Evolutionary conservation across 2,113 vertebrate genomes (phyloP), one percentile per base, ranked within the genome.

Genomic region (Porphyrio hochstetteri): DNA sequence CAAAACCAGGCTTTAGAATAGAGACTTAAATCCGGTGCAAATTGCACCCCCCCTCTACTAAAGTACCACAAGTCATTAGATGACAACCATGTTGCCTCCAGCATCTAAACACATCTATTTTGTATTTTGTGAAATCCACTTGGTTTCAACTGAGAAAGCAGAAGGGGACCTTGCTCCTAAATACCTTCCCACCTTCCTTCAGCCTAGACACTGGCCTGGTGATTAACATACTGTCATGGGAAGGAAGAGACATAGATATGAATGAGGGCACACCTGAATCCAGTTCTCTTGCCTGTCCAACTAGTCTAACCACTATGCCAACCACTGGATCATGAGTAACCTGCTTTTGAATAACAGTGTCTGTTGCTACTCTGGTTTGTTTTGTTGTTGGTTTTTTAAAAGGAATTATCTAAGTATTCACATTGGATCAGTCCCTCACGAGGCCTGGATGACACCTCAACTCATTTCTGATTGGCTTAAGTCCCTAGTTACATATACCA

Each of bases 141-240:
- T 59, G 7, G 33, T 56, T 86, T 64, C 61, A 60, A 16, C 27
- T n/a, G 50, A 83, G 25, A 52, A 64, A 60, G 42, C 4, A 17
- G 36, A 78, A 67, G 16, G 28, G 35, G 35, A 76, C 23, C 71
- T 83, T 56, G 14, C 24, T 53, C 35, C 5, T 6, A 70, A 57
- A 40, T 60, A 56, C 28, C 29, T 63, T 93, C 57, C 82, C 80
- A 78, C 72, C 33, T 71, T 84, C 44, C 46, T 92, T 25, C 65
- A 82, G 77, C 65, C 48, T 68, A 85, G 71, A 93, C 46, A 70
- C 33, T 31, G 42, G 53, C 35, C 20, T 79, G 9, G 48, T 79
- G 48, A 95, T 95, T 93, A 95, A 71, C 81, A 91, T 56, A 53
- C 3, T 35, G 69, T 68, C 94, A 93, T 95, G 91, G 91, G 91